Base-by-base conservation (phyloP, 2,888 invertebrate genomes). In the Drosophila mayaguana region DNA sequence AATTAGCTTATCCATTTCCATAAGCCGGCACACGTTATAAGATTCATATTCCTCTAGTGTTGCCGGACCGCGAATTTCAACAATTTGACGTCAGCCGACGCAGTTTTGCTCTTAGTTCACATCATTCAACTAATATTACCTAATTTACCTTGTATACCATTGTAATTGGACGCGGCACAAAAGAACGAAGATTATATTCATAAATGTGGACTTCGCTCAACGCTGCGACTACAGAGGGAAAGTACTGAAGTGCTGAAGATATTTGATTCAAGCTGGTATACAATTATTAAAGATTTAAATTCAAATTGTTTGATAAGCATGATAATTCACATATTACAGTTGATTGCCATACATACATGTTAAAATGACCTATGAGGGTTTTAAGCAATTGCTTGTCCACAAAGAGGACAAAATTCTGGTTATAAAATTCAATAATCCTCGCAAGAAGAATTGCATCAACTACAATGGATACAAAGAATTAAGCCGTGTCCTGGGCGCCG, bases 401-500 rank as follows among this genome's bases (percentile, higher is more conserved):
- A 89, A 93, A 75, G 89, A 93, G 70, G 93, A 93, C 65, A 94
- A 94, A 64, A 92, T 96, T 14, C 92, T 94, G 38, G 93, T 95
- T 28, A 94, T 97, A 22, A 94, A 93, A 83, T 94, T 97, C 45
- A 96, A 97, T 91, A 95, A 96, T 89, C 97, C 97, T 0, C 91
- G 92, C 4, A 97, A 95, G 92, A 97, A 95, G 90, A 98, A 98
- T 94, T 97, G 98, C 0, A 92, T 98, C 0, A 95, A 94, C 55
- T 55, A 71, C 6, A 83, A 94, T 91, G 96, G 96, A 94, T 98
- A 97, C 91, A 77, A 92, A 4, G 94, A 94, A 75, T 92, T 97
- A 18, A 93, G 94, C 1, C 93, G 94, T 20, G 94, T 95, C 22
- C 92, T 98, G 34, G 94, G 95, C 42, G 94, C 95, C 71, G 96